Conservation (phyloP, 1,140 invertebrate species). For the Temnothorax longispinosus region DNA sequence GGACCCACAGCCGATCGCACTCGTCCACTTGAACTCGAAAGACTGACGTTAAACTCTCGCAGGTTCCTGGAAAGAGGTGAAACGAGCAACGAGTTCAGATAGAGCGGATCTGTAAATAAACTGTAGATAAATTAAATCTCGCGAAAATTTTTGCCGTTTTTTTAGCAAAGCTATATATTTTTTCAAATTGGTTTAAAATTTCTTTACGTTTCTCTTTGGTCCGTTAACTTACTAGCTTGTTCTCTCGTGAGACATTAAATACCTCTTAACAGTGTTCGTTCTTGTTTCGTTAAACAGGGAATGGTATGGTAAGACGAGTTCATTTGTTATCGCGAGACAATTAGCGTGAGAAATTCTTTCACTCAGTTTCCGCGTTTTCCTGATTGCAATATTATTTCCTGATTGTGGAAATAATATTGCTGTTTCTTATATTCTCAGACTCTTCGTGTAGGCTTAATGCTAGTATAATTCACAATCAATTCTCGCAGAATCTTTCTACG, state of each 20-base stretch:
- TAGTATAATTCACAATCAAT: not conserved
- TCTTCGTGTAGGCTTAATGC: not conserved
- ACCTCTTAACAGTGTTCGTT: not conserved
- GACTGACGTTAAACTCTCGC: constrained; percentile 90
- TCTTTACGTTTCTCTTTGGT: not conserved
- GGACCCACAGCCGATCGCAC: constrained; percentile 90
- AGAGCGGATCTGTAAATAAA: not conserved
- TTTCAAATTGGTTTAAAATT: not conserved
- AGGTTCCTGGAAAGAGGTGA: constrained; percentile 80
- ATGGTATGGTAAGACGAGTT: not conserved
- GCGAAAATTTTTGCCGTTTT: not conserved
- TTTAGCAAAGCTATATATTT: not conserved
- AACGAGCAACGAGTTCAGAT: not conserved
- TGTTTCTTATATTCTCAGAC: not conserved
- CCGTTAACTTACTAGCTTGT: not conserved
- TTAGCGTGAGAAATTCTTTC: constrained; percentile 2
- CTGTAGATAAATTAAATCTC: not conserved
- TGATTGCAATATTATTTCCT: not conserved
- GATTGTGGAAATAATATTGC: not conserved
- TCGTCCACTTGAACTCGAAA: constrained; percentile 91
- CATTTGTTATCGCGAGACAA: not conserved
- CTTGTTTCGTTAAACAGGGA: not conserved
- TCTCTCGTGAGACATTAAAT: not conserved
- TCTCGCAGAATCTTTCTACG: not conserved
- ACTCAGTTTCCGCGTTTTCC: constrained; percentile 18